Conservation (phyloP, 2,797 vertebrate species). For the Silurus aristotelis region DNA sequence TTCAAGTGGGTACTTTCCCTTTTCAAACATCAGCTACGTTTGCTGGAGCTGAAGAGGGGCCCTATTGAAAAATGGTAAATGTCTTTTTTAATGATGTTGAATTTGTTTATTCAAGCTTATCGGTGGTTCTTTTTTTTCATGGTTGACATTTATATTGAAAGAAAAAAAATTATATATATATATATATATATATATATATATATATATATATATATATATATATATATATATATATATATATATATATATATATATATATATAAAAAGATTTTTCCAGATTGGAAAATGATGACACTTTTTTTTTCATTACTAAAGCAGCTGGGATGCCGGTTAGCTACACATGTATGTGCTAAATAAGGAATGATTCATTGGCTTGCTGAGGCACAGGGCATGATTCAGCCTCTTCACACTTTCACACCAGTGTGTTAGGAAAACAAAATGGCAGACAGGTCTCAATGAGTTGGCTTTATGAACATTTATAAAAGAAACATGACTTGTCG, state of each 20-base stretch:
- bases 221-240: not conserved
- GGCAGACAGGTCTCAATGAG: conserved; percentile 33
- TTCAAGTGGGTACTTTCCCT: conserved; percentile 57
- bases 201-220: not conserved
- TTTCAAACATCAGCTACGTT: conserved; percentile 52
- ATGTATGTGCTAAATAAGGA: conserved; percentile 52
- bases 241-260: not conserved
- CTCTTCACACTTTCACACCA: conserved; percentile 53
- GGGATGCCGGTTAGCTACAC: conserved; percentile 25
- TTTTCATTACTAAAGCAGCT: conserved; percentile 19
- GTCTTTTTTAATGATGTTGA: not conserved
- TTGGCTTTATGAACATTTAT: conserved; percentile 15
- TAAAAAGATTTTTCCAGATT: conserved; percentile 10
- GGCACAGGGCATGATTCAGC: conserved; percentile 50
- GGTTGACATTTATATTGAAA: not conserved
- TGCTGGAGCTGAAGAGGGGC: conserved; percentile 24
- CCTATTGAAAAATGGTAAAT: conserved; percentile 9
- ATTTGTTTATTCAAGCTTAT: conserved; percentile 1
- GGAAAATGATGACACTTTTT: conserved; percentile 36
- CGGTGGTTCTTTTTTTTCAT: not conserved
- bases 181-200: not conserved
- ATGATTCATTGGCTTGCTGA: conserved; percentile 51
- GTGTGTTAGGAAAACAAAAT: conserved; percentile 55
- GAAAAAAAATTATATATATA: not conserved
- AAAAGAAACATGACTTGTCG: conserved; percentile 27